phyloP scores from a whole-genome alignment of 2,113 vertebrate species.

The Ginglymostoma cirratum region DNA sequence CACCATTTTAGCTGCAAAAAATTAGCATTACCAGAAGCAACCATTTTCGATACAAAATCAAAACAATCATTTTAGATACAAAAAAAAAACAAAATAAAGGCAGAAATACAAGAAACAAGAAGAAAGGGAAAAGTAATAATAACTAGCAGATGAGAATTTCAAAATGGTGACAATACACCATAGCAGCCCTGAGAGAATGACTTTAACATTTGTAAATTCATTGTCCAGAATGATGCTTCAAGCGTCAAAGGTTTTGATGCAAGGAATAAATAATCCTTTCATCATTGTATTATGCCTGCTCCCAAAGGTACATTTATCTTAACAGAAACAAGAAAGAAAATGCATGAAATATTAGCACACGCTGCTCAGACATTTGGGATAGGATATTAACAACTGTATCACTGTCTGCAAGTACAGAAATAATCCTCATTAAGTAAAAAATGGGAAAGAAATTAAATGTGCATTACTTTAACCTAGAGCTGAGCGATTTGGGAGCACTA shows the following conservation, averaged over 20 bases:
- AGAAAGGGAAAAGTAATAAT: no score
- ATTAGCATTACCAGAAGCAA: no score
- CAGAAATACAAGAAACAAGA: no score
- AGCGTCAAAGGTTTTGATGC: background rate
- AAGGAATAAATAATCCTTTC: slow-evolving; percentile 6
- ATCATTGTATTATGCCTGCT: background rate
- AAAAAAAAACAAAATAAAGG: no score
- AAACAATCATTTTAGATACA: no score
- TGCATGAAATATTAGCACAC: background rate
- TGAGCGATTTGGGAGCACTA: background rate
- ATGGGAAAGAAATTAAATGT: background rate
- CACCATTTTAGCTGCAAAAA: no score
- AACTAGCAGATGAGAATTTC: background rate
- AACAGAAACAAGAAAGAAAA: background rate
- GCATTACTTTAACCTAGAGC: background rate
- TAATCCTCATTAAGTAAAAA: background rate
- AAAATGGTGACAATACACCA: background rate
- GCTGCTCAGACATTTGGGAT: background rate
- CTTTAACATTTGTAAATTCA: background rate
- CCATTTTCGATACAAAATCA: no score
- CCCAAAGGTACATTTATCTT: background rate
- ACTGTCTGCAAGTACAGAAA: background rate
- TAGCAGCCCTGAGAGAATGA: background rate
- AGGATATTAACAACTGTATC: background rate
- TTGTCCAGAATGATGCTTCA: background rate